Percentiles rank a stretch among this genome's conserved stretches.
phyloP scores from a whole-genome alignment of 2,113 vertebrate genomes.

The Sylvietta virens region DNA sequence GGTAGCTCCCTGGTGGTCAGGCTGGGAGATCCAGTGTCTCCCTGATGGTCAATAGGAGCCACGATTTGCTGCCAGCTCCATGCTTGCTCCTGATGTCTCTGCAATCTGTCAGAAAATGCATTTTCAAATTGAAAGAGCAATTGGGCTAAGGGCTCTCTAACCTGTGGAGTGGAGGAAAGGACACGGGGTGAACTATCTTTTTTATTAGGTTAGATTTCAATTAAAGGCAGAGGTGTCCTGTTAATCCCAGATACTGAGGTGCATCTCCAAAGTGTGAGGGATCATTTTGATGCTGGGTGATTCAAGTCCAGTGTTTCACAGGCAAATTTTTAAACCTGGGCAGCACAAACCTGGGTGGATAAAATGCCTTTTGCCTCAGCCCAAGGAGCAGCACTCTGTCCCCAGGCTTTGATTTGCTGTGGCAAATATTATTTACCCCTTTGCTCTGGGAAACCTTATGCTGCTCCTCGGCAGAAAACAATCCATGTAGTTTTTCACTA shows the following conservation, averaged over 20 bases:
- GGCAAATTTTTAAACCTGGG: not conserved
- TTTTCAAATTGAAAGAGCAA: not conserved
- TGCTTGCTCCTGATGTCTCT: not conserved
- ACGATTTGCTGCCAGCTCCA: not conserved
- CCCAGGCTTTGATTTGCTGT: not conserved
- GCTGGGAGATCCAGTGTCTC: not conserved
- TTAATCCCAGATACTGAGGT: not conserved
- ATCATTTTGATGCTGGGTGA: not conserved
- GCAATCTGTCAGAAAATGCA: not conserved
- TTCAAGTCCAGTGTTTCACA: not conserved
- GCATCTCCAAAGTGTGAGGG: not conserved
- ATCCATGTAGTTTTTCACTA: not conserved
- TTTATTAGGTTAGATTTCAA: not conserved
- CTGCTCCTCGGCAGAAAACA: not conserved
- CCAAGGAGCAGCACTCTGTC: not conserved
- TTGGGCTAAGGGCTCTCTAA: not conserved
- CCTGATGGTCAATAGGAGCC: not conserved
- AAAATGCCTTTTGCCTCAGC: not conserved
- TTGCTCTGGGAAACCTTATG: not conserved
- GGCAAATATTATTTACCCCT: not conserved
- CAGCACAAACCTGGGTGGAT: not conserved
- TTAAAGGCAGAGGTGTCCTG: not conserved
- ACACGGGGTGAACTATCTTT: not conserved
- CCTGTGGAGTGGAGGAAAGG: not conserved
- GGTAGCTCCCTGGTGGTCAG: not conserved